Evolutionary conservation across 1,140 invertebrate genomes (phyloP), one percentile per base, ranked within the genome.

Genomic region (Aphaenogaster floridana): DNA sequence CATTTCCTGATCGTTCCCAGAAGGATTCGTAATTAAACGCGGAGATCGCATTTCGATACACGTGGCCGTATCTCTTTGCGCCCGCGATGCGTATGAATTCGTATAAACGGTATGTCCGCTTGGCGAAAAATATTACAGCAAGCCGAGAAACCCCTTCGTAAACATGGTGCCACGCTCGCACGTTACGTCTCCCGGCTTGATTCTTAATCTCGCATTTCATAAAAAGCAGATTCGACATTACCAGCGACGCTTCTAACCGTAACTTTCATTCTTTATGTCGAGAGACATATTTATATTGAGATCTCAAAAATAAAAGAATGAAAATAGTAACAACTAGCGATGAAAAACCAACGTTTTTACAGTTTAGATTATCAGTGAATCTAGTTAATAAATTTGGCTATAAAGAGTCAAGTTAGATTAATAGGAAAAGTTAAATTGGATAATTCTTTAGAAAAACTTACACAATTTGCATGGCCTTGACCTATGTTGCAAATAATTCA

Each of bases 11-110:
- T 91, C 86, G 90, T 92, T 92, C 91, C 91, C 91, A 90, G 91
- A 92, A 92, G 91, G 91, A 90, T 92, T 90, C 91, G 89, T 89
- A 92, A 92, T 92, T 92, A 92, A 92, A 90, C 91, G 86, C 64
- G 61, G 86, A 91, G 91, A 92, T 92, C 86, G 91, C 84, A 88
- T 90, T 92, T 86, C 89, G 91, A 91, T 92, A 92, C 76, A 90
- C 77, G n/a, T 39, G 83, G 68, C 34, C 88, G 78, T 91, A 88
- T 88, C 89, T 90, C 87, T 86, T 85, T 80, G 89, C 74, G 87
- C 88, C 52, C 74, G 48, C 86, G 85, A 79, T 63, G 66, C 52
- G 57, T 64, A 79, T 57, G 86, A 89, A 85, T 87, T 91, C 80
- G 61, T 54, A 61, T 64, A 21, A 64, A 69, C 89, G 54, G 69